phyloP scores from a whole-genome alignment of 2,113 vertebrate genomes.

The Buteo buteo region DNA sequence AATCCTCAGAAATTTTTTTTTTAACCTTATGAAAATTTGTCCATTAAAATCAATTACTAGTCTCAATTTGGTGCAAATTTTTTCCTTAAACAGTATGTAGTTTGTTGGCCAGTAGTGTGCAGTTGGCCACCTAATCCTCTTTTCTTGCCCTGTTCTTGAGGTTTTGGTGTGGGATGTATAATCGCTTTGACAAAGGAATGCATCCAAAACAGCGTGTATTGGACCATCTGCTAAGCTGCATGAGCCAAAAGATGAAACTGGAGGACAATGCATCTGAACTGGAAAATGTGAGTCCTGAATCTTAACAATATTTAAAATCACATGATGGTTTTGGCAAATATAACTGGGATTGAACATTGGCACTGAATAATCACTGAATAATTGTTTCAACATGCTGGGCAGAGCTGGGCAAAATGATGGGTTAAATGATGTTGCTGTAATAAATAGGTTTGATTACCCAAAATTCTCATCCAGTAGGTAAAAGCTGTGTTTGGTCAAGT shows the following conservation, averaged over 20 bases:
- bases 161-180: constrained; percentile 86
- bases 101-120: fast-evolving
- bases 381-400: neutral
- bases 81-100: neutral
- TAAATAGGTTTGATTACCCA: neutral
- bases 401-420: neutral
- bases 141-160: constrained; percentile 11
- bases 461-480: neutral
- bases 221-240: constrained; percentile 70
- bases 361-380: too few species aligned
- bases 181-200: constrained; percentile 79
- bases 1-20: neutral
- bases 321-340: neutral
- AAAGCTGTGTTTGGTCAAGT: neutral
- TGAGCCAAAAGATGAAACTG: constrained; percentile 59
- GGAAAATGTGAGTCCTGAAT: constrained; percentile 68
- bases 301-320: neutral
- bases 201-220: constrained; percentile 78
- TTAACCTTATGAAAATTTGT: neutral
- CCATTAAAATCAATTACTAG: neutral
- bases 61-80: neutral
- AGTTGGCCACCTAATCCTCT: fast-evolving
- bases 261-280: constrained; percentile 62
- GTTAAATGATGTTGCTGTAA: neutral
- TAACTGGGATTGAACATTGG: fast-evolving